Percentiles rank a stretch among this genome's conserved stretches.
Evolutionary conservation across 30 jellyfish, hydroid and myxozoan genomes (phyloP).

Genomic region (Cassiopea xamachana): DNA sequence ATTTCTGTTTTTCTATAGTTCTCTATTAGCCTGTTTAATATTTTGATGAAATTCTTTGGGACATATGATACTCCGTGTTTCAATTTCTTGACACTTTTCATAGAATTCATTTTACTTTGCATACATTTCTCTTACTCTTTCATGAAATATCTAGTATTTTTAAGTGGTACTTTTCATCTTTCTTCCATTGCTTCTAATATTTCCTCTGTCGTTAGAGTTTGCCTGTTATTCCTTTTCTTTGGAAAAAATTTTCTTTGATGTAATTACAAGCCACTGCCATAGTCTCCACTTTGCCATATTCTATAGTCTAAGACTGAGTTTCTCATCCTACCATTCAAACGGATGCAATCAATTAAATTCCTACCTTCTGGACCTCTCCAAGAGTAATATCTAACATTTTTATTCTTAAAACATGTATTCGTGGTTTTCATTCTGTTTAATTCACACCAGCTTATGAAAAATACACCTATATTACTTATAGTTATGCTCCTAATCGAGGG

Average conservation of each 20-base stretch:
- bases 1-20: not conserved
- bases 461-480: no score
- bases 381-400: no score
- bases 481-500: no score
- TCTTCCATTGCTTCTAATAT: not conserved
- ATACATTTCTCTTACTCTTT: not conserved
- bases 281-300: no score
- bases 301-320: no score
- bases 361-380: no score
- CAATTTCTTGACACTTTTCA: not conserved
- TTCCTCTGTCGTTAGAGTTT: not conserved
- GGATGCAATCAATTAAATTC: no score
- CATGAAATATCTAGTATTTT: not conserved
- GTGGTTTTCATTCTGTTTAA: no score
- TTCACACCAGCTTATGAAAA: no score
- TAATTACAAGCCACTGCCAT: not conserved
- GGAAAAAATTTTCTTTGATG: not conserved
- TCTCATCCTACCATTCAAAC: no score
- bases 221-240: not conserved
- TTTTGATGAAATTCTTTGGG: not conserved
- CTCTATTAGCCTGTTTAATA: not conserved
- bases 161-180: not conserved
- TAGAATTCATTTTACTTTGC: not conserved
- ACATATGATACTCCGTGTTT: not conserved
- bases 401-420: no score